A percentile compares a stretch with the other conserved stretches of the same genome.
phyloP scores from a whole-genome alignment of 2,888 invertebrate species.

The Glyphotaelius pellucidus region DNA sequence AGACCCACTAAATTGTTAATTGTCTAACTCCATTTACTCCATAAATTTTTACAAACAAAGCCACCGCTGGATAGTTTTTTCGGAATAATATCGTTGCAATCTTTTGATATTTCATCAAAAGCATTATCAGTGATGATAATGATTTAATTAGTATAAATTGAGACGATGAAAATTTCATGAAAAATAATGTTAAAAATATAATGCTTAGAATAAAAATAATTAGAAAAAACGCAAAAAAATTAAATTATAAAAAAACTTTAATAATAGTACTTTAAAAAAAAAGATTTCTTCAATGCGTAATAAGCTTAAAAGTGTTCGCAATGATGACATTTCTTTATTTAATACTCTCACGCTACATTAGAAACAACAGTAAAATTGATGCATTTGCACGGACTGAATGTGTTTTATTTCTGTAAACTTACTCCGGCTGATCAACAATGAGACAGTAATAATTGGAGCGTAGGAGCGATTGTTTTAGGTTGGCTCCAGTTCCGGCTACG shows the following conservation, averaged over 20 bases:
- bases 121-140: too few species aligned
- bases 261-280: too few species aligned
- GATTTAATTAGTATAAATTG: too few species aligned
- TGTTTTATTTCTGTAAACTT: neutral
- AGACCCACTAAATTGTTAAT: neutral
- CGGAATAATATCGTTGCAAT: neutral
- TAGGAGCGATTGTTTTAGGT: slow-evolving; percentile 28
- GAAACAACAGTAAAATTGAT: neutral
- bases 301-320: neutral
- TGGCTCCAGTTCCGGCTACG: neutral
- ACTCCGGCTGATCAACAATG: slow-evolving; percentile 12
- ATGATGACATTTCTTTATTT: neutral
- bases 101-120: too few species aligned
- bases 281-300: neutral
- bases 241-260: neutral
- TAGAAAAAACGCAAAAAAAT: too few species aligned
- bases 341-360: neutral
- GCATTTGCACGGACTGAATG: neutral
- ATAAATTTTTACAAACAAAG: neutral
- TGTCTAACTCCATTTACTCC: neutral
- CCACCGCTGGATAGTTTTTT: neutral
- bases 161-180: too few species aligned
- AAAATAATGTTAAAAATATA: too few species aligned
- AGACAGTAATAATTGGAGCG: slow-evolving; percentile 38
- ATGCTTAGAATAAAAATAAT: neutral